These are phyloP conservation scores for Natator depressus DNA, from an alignment of 2,113 vertebrate species.

Conservation along the genomic window DNA sequence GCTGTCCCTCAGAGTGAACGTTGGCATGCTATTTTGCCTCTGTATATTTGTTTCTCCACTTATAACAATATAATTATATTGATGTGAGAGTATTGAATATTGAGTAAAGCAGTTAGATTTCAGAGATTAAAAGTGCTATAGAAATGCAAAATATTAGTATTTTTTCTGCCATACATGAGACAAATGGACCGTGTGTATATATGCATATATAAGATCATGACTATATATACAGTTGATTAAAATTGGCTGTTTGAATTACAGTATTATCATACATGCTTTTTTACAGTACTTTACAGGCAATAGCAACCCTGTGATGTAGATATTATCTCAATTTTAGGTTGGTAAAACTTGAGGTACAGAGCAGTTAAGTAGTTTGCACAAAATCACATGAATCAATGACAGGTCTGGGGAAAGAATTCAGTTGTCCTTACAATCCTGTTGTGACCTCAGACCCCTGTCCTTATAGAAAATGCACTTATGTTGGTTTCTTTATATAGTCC, in stretches of 20 bases:
- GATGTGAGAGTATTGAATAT: not conserved
- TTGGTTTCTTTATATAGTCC: not conserved
- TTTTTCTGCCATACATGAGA: not conserved
- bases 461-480: not conserved
- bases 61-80: not conserved
- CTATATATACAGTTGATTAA: not conserved
- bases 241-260: too few relatives aligned
- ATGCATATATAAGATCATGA: not conserved
- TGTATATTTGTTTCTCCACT: not conserved
- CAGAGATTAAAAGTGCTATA: not conserved
- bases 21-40: not conserved
- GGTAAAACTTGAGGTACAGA: not conserved
- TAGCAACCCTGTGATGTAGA: not conserved
- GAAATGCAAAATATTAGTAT: not conserved
- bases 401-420: not conserved
- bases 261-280: too few relatives aligned
- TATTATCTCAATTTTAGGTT: not conserved
- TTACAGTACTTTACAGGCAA: not conserved
- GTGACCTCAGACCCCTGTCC: not conserved
- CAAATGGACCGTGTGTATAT: not conserved
- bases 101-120: not conserved
- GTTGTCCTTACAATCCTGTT: not conserved
- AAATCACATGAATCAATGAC: not conserved
- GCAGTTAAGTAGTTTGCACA: not conserved
- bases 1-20: not conserved